phyloP scores from a whole-genome alignment of 2,797 vertebrate species.

The Aphelocoma californica region DNA sequence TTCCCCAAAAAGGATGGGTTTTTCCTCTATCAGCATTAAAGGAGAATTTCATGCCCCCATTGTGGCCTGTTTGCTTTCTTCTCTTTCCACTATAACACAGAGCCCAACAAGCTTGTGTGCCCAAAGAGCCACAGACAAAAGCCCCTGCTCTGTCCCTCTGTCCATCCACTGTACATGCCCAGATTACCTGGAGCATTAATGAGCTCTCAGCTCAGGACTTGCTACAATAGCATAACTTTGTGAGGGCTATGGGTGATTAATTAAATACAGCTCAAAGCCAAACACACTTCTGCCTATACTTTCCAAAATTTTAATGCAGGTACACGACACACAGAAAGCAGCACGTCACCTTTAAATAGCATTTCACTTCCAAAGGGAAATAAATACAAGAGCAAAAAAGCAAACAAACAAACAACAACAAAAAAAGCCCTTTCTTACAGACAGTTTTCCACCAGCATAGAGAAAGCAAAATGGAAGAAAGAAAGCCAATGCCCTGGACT shows the following conservation, averaged over 20 bases:
- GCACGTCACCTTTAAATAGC: background rate
- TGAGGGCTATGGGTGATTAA: background rate
- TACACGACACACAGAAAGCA: background rate
- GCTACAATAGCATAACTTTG: background rate
- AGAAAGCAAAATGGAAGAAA: background rate
- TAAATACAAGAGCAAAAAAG: background rate
- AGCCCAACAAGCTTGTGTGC: accelerated
- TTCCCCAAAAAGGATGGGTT: background rate
- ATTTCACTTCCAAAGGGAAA: background rate
- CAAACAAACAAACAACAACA: background rate
- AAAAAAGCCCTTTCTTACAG: background rate
- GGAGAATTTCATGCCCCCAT: background rate
- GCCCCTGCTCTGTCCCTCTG: background rate
- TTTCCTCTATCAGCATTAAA: background rate
- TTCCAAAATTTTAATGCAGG: background rate
- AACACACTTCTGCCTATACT: accelerated
- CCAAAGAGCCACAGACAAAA: background rate
- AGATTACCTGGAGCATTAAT: background rate
- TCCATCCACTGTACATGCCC: background rate
- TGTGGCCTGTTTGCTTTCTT: background rate
- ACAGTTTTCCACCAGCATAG: background rate
- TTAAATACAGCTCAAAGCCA: background rate
- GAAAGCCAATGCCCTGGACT: background rate
- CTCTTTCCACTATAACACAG: background rate
- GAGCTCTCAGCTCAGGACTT: background rate